A percentile compares a stretch with the other conserved stretches of the same genome.
phyloP scores from a whole-genome alignment of 2,888 invertebrate genomes.

The Ophion obscuratus region DNA sequence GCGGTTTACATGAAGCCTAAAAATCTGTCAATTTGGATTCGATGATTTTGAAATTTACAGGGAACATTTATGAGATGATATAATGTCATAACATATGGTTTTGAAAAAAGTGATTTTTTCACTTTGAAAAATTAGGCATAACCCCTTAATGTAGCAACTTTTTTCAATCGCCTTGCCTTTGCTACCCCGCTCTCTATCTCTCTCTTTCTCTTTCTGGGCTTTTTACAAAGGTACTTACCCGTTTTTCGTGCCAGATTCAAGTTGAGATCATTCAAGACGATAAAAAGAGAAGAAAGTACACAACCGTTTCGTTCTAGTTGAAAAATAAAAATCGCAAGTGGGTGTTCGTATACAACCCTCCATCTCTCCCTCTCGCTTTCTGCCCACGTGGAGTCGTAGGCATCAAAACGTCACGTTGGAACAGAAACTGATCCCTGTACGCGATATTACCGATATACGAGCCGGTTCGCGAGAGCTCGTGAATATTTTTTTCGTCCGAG shows the following conservation, averaged over 20 bases:
- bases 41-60: too few relatives aligned
- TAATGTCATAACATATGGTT: too few relatives aligned
- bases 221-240: slow-evolving; percentile 12
- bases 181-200: slow-evolving; percentile 8
- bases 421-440: slow-evolving; percentile 31
- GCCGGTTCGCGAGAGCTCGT: slow-evolving; percentile 17
- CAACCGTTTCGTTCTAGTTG: slow-evolving; percentile 40
- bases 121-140: too few relatives aligned
- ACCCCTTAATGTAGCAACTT: too few relatives aligned
- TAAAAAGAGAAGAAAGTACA: slow-evolving; percentile 38
- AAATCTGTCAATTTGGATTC: too few relatives aligned
- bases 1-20: too few relatives aligned
- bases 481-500: slow-evolving; percentile 31
- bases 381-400: slow-evolving; percentile 6
- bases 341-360: not conserved
- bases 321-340: slow-evolving; percentile 59
- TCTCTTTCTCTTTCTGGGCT: slow-evolving; percentile 29
- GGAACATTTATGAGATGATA: too few relatives aligned
- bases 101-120: too few relatives aligned
- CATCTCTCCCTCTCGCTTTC: not conserved
- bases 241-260: slow-evolving; percentile 28
- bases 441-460: slow-evolving; percentile 43
- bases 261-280: slow-evolving; percentile 35
- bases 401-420: slow-evolving; percentile 47
- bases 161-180: not conserved